Base-by-base conservation (phyloP, 37 sponge, comb jelly and placozoan genomes). In the Theonella swinhoei region DNA sequence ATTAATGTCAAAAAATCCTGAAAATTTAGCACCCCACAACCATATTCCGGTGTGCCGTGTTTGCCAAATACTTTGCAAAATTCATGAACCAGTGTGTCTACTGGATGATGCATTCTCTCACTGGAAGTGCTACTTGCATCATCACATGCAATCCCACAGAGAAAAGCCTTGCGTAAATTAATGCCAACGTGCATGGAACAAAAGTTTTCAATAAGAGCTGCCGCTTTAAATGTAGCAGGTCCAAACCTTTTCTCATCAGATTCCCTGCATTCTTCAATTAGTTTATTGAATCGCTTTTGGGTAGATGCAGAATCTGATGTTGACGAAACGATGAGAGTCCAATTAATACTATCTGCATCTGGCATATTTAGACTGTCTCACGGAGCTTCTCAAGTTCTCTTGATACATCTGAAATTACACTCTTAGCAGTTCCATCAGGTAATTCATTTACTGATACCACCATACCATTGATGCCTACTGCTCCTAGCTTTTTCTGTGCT, bases 281-380 rank as follows among this genome's bases (percentile, higher is more conserved):
- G 62, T 80, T 79, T 70, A 65, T 87, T 87, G 17, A 87, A 78
- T 38, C 58, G 40, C 29, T 87, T 87, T 42, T 87, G 88, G 25
- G 88, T 74, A 71, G 81, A 35, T 64, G 88, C 88, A 40, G 74
- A 70, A 38, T 87, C 88, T 42, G 88, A 80, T n/a, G 88, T 87
- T 14, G 88, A 73, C 62, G 84, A 74, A 7, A 35, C 39, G 24
- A 72, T 26, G 81, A 88, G 75, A 31, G 82, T 77, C 82, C 82
- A 88, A 37, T 88, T 88, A 38, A 88, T 88, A 1, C 29, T 62
- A 61, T 88, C 77, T 0, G 88, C 82, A 81, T 88, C 75, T 1
- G 82, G 82, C 58, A 88, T 7, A 1, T 76, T 67, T 11, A 88
- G 65, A 29, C 88, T 33, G 47, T 76, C 1, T 75, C 68, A 20